Conservation (phyloP, 23 tunicate species). For the Aplidium turbinatum region DNA sequence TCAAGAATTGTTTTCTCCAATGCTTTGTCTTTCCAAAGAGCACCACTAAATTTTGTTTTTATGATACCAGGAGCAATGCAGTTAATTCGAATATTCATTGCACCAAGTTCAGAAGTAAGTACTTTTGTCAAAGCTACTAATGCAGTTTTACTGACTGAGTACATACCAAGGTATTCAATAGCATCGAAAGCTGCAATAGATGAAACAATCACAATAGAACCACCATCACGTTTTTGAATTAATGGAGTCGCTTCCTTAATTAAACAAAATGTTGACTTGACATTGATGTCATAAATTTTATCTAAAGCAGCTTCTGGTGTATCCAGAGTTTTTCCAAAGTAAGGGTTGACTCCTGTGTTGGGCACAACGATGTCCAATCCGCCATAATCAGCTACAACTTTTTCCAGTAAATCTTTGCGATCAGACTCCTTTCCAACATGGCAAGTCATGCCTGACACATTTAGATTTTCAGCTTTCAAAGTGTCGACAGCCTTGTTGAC, state of each 20-base stretch:
- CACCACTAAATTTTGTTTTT: slow-evolving; percentile 79
- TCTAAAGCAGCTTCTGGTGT: slow-evolving; percentile 90
- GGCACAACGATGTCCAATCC: slow-evolving; percentile 77
- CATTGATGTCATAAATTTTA: slow-evolving; percentile 90
- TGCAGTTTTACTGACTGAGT: slow-evolving; percentile 93
- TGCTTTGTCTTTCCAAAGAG: slow-evolving; percentile 43
- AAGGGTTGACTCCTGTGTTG: slow-evolving; percentile 95
- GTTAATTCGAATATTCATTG: slow-evolving; percentile 68
- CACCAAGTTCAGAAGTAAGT: slow-evolving; percentile 61
- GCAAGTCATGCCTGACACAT: slow-evolving; percentile 62
- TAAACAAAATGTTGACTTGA: slow-evolving; percentile 72
- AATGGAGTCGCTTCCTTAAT: slow-evolving; percentile 79
- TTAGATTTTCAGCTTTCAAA: slow-evolving; percentile 44
- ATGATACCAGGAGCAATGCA: slow-evolving; percentile 85
- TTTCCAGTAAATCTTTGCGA: slow-evolving; percentile 55
- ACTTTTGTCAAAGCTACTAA: slow-evolving; percentile 79
- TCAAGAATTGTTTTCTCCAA: neutral
- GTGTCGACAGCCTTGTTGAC: slow-evolving; percentile 72
- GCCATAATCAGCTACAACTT: slow-evolving; percentile 51
- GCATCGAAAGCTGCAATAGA: slow-evolving; percentile 80
- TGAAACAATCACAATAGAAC: slow-evolving; percentile 68
- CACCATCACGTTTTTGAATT: slow-evolving; percentile 46
- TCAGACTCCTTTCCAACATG: slow-evolving; percentile 70
- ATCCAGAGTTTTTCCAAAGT: slow-evolving; percentile 63
- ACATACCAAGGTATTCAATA: slow-evolving; percentile 65